Base-by-base conservation (phyloP, 37 sponge, comb jelly and placozoan genomes). In the Chondrosia reniformis region DNA sequence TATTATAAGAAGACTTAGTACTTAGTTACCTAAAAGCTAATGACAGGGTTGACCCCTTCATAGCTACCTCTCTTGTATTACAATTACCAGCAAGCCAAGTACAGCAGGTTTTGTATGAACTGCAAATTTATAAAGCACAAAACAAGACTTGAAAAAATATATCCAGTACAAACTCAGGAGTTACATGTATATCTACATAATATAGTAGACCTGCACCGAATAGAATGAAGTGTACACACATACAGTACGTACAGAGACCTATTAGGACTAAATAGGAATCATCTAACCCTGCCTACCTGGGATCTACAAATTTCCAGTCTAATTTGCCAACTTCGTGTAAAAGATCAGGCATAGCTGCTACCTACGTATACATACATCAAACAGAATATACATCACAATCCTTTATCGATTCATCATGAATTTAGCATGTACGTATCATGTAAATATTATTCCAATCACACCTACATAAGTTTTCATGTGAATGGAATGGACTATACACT, bases 41-140 rank as follows among this genome's bases (percentile, higher is more conserved):
- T n/a, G 84, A 86, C 28, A 91, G 84, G 27, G 73, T 45, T 0
- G 91, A 91, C 9, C 91, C 87, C 27, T 75, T 76, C 22, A 76
- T 67, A 1, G 86, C 45, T 22, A 91, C 62, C 33, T 57, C 54
- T 34, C 46, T 52, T 21, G 78, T 38, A 5, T 79, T 63, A 57
- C 87, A 81, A 74, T 91, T 61, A 21, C 19, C 38, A 33, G 80
- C 83, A 57, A 81, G 80, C 91, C 91, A 91, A 33, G 67, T 46
- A 3, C 83, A 25, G 37, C 80, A 37, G 17, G 83, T 81, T 3
- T 67, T 33, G 61, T 54, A 80, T 69, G 80, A 65, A 39, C 91
- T 91, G 44, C n/a, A 62, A 13, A 39, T 32, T 79, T 10, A 41
- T n/a, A 41, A 52, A n/a, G 28, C 61, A n/a, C 9, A 39, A 8